phyloP scores from a whole-genome alignment of 2,113 vertebrate genomes.

The Equus przewalskii region DNA sequence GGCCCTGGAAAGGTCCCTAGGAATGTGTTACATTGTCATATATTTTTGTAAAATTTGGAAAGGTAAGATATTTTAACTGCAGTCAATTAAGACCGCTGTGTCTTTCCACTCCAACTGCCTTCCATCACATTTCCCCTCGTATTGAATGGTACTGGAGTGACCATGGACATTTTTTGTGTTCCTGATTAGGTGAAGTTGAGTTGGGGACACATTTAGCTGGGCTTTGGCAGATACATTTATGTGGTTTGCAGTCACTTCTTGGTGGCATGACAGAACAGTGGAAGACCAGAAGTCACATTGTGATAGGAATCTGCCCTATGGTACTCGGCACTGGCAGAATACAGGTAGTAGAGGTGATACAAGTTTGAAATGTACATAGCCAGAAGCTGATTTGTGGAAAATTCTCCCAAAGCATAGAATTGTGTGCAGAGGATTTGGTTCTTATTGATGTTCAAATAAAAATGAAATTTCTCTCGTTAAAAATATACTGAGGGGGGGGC shows the following conservation, averaged over 20 bases:
- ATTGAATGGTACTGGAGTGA: not conserved
- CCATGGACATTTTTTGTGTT: not conserved
- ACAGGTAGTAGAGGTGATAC: not conserved
- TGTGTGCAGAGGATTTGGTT: not conserved
- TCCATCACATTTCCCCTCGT: not conserved
- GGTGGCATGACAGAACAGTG: not conserved
- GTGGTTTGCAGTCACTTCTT: not conserved
- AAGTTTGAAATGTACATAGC: not conserved
- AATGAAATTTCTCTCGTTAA: not conserved
- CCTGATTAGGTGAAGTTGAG: not conserved
- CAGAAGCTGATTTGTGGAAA: not conserved
- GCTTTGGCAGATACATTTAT: not conserved
- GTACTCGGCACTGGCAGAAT: not conserved
- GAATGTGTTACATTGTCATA: not conserved
- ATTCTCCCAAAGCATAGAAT: not conserved
- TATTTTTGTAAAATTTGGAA: not conserved
- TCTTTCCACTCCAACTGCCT: not conserved
- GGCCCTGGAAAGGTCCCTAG: not conserved
- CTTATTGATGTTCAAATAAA: not conserved
- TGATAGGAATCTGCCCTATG: not conserved
- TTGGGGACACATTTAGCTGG: not conserved
- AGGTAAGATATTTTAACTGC: not conserved
- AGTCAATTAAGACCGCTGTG: not conserved
- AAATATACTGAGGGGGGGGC: not conserved
- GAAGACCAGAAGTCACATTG: not conserved